Evolutionary conservation across 2,797 vertebrate genomes (phyloP).

Genomic region (Cirrhinus molitorella): DNA sequence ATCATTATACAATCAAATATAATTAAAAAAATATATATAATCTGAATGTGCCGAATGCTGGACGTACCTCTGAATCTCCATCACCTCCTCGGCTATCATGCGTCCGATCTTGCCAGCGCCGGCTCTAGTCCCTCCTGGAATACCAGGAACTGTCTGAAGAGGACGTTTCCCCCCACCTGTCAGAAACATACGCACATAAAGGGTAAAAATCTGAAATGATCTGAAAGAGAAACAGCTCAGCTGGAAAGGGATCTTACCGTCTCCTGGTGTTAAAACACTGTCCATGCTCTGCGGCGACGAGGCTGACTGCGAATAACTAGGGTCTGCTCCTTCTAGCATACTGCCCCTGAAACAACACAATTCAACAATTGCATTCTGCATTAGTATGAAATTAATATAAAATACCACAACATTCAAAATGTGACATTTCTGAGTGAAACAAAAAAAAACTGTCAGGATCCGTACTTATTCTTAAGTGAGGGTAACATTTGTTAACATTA

Average conservation of each 20-base stretch:
- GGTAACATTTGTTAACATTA: too few species aligned
- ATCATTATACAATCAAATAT: not conserved
- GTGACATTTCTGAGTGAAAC: too few species aligned
- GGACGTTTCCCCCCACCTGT: conserved; percentile 89
- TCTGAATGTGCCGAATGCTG: not conserved
- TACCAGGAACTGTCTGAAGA: conserved; percentile 93
- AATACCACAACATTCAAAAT: not conserved
- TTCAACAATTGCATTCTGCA: not conserved
- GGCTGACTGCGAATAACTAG: conserved; percentile 86
- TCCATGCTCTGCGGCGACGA: conserved; percentile 95
- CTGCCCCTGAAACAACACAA: conserved; percentile 80
- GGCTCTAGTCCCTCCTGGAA: conserved; percentile 94
- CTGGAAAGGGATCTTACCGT: conserved; percentile 64
- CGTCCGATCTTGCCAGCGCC: conserved; percentile 99
- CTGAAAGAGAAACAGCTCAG: not conserved
- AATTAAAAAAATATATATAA: not conserved
- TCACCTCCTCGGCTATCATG: conserved; percentile 98
- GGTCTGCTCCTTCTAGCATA: conserved; percentile 86
- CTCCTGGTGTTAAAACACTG: conserved; percentile 89
- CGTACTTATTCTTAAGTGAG: too few species aligned
- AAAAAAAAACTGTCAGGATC: too few species aligned
- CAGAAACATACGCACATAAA: conserved; percentile 24
- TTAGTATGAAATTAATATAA: not conserved
- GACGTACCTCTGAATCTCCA: conserved; percentile 98
- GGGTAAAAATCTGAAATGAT: not conserved